phyloP scores from a whole-genome alignment of 53 echinoderm and acorn worm genomes.

The Holothuria scabra region DNA sequence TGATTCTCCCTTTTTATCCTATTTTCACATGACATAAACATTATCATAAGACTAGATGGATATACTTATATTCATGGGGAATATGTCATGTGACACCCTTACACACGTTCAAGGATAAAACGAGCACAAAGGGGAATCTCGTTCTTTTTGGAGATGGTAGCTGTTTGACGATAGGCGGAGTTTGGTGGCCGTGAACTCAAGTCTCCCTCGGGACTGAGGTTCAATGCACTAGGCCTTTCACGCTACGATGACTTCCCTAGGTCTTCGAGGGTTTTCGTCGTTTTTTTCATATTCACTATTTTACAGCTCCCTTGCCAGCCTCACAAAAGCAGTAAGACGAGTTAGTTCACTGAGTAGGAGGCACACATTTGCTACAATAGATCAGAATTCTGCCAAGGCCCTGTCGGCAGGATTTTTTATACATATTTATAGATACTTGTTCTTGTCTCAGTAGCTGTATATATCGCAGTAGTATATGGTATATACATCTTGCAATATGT shows the following conservation, averaged over 20 bases:
- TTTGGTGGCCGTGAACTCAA: slow-evolving; percentile 40
- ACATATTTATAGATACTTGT: too few species aligned
- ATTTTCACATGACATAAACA: slow-evolving; percentile 46
- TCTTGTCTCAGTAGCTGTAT: not conserved
- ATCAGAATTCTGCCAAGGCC: slow-evolving; percentile 6
- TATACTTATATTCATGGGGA: slow-evolving; percentile 18
- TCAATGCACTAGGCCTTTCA: slow-evolving; percentile 42
- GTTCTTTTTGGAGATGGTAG: not conserved
- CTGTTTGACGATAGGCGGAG: slow-evolving; percentile 17
- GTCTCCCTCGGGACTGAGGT: slow-evolving; percentile 22
- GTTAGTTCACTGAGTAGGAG: not conserved
- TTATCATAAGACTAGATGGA: slow-evolving; percentile 36
- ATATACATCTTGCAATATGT: slow-evolving; percentile 17
- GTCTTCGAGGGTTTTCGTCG: slow-evolving; percentile 6
- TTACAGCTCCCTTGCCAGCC: not conserved
- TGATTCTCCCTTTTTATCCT: slow-evolving; percentile 20
- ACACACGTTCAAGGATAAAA: slow-evolving; percentile 19
- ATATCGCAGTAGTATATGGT: not conserved
- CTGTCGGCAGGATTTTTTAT: not conserved
- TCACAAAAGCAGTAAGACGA: not conserved
- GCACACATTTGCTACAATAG: slow-evolving; percentile 29
- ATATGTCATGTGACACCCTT: slow-evolving; percentile 25
- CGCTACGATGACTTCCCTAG: slow-evolving; percentile 29
- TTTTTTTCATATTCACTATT: slow-evolving; percentile 21
- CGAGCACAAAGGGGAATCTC: slow-evolving; percentile 27